Evolutionary conservation across 2,113 vertebrate species (phyloP), one percentile per base, ranked within the genome.

Genomic region (Terrapene triunguis): DNA sequence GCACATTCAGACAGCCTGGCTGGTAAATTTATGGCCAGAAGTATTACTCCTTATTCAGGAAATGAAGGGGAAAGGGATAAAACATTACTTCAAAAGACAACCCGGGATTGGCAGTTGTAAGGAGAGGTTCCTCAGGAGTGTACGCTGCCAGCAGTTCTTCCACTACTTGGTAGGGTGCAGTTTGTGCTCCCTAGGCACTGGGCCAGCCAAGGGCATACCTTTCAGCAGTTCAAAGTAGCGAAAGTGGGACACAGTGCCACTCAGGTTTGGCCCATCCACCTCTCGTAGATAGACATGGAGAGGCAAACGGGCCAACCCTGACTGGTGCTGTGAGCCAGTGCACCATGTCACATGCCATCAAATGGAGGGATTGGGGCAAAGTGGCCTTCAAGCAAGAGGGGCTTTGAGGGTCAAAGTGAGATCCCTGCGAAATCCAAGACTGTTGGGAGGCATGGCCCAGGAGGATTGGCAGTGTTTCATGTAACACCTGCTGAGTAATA

Each of bases 31-130:
- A 22, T 38, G 35, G 19, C 65, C 9, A 38, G 35, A n/a, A 83
- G 55, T 89, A 16, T 82, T 57, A 86, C 72, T 44, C 78, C 87
- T 97, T 95, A 96, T 57, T 88, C 12, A 95, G 96, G 92, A 95
- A 95, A 96, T 95, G 50, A 93, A 65, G 87, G 38, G 53, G 25
- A 82, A 93, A 95, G 17, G 62, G 93, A 78, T 16, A 92, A 74
- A 89, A 81, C 78, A 47, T 1, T 57, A 47, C 57, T 83, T 91
- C 3, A 69, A 21, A 35, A 69, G 35, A n/a, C 7, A 69, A 32
- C 35, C 35, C 17, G 3, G 17, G 35, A 69, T n/a, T 35, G 32
- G 62, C 32, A 57, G 55, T 57, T 57, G 25, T 25, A 57, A 57
- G 25, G 10, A 27, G 55, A 57, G 55, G 25, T 12, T 65, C 6